Evolutionary conservation across 2,113 vertebrate species (phyloP), one percentile per base, ranked within the genome.

Genomic region (Rhea pennata): DNA sequence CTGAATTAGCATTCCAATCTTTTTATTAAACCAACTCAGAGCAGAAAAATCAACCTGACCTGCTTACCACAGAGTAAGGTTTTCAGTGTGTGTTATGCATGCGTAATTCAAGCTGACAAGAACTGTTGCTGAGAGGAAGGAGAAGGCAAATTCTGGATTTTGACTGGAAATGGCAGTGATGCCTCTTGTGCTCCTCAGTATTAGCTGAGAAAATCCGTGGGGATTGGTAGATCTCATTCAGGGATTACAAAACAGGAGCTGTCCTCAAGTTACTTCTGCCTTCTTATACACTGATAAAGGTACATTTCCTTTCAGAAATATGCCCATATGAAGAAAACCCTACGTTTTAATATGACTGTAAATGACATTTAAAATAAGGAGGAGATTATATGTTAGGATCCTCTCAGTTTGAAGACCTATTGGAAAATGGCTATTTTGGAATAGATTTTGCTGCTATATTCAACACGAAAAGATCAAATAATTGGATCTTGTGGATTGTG

Each of bases 41-140:
- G 73, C 73, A 93, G 93, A 92, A 95, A 91, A 96, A 89, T 77
- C 90, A 93, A 86, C 48, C 72, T 93, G 96, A 82, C 92, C 85
- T 92, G 92, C 71, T 92, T 85, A 56, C 72, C 48, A 66, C 59
- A 56, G 36, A 84, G 65, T 51, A 85, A 84, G n/a, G 54, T 39
- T 88, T 87, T 72, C 80, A 48, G 71, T 70, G 79, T 83, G 75
- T 92, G 78, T 84, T 90, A 71, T 12, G 27, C 23, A 26, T 74
- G 48, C 48, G 50, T 93, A 94, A 97, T 97, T 96, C 88, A 97
- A 94, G 53, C 67, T 92, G 96, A 97, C 87, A 83, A 36, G 73
- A 76, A 46, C 75, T 95, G 84, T 27, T 88, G 36, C 26, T 59
- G 75, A 72, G 72, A 84, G 44, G 59, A 92, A 90, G 69, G 24